Base-by-base conservation (phyloP, 2,113 vertebrate genomes). In the Lycaon pictus region DNA sequence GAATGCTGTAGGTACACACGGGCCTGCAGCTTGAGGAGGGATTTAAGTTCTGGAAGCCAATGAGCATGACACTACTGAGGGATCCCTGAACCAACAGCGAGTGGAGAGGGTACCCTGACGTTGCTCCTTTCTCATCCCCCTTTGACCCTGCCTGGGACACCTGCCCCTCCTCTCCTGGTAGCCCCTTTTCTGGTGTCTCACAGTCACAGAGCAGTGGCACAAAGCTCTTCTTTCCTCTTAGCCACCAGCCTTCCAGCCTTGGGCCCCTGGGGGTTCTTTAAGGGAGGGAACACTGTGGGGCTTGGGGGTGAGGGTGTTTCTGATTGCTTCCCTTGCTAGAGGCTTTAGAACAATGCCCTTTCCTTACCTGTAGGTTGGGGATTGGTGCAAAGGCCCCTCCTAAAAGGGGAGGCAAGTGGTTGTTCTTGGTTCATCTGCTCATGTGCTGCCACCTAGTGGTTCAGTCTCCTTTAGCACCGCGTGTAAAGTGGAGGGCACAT, bases 371-470 rank as follows among this genome's bases (percentile, higher is more conserved):
- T 80, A 63, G 55, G 43, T 62, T 76, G 69, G 83, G 83, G 79
- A 87, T 96, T 89, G 97, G 96, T 89, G 62, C 83, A 37, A n/a
- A 60, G n/a, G 23, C 84, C 58, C 84, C 83, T 63, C 84, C 83
- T 37, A 23, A 94, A 95, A 58, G 27, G 0, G 11, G 25, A 96
- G 97, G 96, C 95, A 92, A 69, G 79, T 96, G 95, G 95, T 84
- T 90, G 80, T 91, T 43, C 84, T 79, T 87, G 53, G 58, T 94
- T 97, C 98, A 93, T 77, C 95, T 97, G 97, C 97, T 96, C 96
- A 69, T 91, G 84, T 96, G 89, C 98, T 98, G 98, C 98, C 98
- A 98, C 97, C 98, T 98, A 98, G 98, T 91, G 98, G 97, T 89
- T 65, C 56, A 69, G 88, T 85, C 85, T 77, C 65, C 95, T 91